A percentile compares a stretch with the other conserved stretches of the same genome.
Evolutionary conservation across 2,888 invertebrate species (phyloP).

Genomic region (Eugnorisma glareosa): DNA sequence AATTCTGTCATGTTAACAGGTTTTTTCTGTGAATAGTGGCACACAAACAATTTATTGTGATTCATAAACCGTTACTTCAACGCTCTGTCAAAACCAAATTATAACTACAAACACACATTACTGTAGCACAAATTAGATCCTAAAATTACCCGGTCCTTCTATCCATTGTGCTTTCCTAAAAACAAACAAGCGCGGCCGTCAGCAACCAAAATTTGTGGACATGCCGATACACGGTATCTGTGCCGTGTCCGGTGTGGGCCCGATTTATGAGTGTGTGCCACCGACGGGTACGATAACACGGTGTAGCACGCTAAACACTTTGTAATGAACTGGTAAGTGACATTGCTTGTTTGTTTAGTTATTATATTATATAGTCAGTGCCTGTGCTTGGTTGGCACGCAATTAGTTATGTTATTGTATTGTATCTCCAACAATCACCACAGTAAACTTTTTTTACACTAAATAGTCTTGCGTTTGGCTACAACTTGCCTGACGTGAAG

Average conservation of each 20-base stretch:
- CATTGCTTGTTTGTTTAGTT: conserved; percentile 25
- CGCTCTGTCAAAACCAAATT: neutral
- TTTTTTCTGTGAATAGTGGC: no score
- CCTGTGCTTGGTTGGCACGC: neutral
- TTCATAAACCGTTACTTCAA: neutral
- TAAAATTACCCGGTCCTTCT: neutral
- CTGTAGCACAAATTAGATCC: neutral
- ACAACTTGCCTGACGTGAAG: neutral
- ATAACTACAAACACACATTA: neutral
- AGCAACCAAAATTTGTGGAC: conserved; percentile 57
- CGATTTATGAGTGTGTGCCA: conserved; percentile 62
- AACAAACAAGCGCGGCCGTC: conserved; percentile 41
- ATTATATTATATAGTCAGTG: neutral
- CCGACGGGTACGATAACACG: conserved; percentile 48
- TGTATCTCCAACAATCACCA: neutral
- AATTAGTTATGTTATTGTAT: neutral
- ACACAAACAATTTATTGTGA: no score
- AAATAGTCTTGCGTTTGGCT: neutral
- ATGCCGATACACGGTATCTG: conserved; percentile 55
- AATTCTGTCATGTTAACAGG: no score
- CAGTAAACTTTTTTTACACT: neutral
- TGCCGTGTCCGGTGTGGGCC: conserved; percentile 45
- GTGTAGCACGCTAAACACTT: conserved; percentile 55
- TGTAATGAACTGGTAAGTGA: conserved; percentile 50
- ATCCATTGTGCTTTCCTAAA: conserved; percentile 19